These are phyloP conservation scores for Lophotis ruficrista DNA, from an alignment of 2,113 vertebrate genomes.

Conservation along the genomic window DNA sequence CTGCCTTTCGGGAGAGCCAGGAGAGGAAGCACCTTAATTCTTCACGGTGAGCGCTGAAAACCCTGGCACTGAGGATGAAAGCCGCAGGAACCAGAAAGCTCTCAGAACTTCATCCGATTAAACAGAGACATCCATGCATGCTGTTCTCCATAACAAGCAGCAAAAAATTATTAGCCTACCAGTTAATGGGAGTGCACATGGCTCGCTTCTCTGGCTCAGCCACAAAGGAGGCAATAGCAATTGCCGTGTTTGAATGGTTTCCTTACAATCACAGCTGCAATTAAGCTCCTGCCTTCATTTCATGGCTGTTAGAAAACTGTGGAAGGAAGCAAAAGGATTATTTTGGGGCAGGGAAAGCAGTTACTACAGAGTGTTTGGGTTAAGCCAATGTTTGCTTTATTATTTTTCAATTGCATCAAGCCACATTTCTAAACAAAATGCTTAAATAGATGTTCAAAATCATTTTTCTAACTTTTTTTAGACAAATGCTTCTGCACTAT, in stretches of 20 bases:
- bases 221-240: not conserved
- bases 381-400: not conserved
- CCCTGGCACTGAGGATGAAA: conserved; percentile 1
- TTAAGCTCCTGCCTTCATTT: not conserved
- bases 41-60: not conserved
- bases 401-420: not conserved
- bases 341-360: not conserved
- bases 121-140: not conserved
- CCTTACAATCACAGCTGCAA: conserved; percentile 23
- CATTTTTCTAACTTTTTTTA: not conserved
- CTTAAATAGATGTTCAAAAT: not conserved
- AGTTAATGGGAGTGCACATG: not conserved
- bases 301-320: not conserved
- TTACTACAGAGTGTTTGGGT: not conserved
- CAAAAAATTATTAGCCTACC: not conserved
- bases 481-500: fast-evolving
- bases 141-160: not conserved
- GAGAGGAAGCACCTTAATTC: conserved; percentile 17
- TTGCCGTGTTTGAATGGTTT: not conserved
- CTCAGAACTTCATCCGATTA: not conserved
- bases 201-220: not conserved
- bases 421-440: not conserved
- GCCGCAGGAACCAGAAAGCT: not conserved
- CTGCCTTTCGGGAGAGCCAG: conserved; percentile 9
- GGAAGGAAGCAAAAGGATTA: not conserved